Evolutionary conservation across 2,113 vertebrate genomes (phyloP), one percentile per base, ranked within the genome.

Genomic region (Oryzias javanicus): DNA sequence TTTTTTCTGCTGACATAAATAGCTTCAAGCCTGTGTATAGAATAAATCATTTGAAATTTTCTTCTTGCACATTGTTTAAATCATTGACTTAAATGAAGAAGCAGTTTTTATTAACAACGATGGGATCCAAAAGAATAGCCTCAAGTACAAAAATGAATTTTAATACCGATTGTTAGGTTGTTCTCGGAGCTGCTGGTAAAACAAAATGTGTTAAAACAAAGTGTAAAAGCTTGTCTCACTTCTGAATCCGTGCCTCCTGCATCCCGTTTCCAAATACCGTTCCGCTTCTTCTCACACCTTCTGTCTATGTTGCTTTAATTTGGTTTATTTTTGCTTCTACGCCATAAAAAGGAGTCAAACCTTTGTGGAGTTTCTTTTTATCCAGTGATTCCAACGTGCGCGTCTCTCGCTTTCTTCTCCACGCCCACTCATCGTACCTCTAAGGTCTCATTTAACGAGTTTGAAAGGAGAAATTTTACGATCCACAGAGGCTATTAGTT

Each of bases 371-470:
- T 49, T 63, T 35, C 17, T 72, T 58, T n/a, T 79, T 65, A 67
- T 82, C 77, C 82, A 72, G 81, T 80, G 60, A 81, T 80, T 71
- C 73, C 60, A 79, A 70, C 18, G 60, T 71, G 68, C 81, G 61
- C 59, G 79, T 69, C 70, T 79, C 68, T 70, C 42, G 47, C 70
- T 75, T 79, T 69, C 45, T 63, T 47, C 67, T 5, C 42, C 51
- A 48, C 78, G 42, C 81, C 84, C 72, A 78, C 80, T 71, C 68
- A 40, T 69, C 79, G 41, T 67, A 68, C 66, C 67, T 68, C 71
- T 66, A 68, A 62, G 78, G 65, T 80, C 76, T 78, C 67, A 61
- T 81, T 81, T 83, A 76, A 72, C 70, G 64, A 76, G 56, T 76
- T 62, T 52, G 66, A 78, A 62, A 60, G 44, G 68, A 68, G 65